Base-by-base conservation (phyloP, 2,888 invertebrate species). In the Nysson spinosus region DNA sequence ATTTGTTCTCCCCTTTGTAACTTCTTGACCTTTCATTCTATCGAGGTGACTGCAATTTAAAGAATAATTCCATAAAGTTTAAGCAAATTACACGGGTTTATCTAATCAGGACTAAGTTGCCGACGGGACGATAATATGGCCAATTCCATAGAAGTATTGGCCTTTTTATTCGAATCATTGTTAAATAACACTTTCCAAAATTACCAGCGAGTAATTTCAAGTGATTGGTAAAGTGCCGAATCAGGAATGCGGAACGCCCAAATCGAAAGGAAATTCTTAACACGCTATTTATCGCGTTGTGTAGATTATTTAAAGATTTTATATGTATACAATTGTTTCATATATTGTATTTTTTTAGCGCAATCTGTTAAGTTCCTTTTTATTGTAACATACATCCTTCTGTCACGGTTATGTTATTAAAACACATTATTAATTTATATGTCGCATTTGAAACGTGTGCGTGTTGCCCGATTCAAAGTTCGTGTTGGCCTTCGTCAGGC, bases 341-440 rank as follows among this genome's bases (percentile, higher is more conserved):
- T 81, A 81, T 81, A 78, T 80, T 81, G 69, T 83, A 81, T 83
- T 82, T 82, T 81, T 83, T 80, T 82, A 83, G 80, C 74, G 77
- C 76, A 78, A 82, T 80, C 69, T 71, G 55, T 80, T 79, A 75
- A 78, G 78, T 84, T 82, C 81, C 78, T 82, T 71, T 78, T 73
- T 67, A 77, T 76, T 80, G 75, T 77, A 72, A 72, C 65, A 79
- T 80, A 82, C 54, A 70, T 72, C 70, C 74, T 69, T 74, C 72
- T 55, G 49, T 72, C 66, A 44, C 54, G 46, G 58, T 75, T 77
- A 58, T 69, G 66, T 69, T 72, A 51, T 64, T 64, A 68, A 50
- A 63, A 71, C 65, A 69, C 64, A 40, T n/a, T 49, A 26, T 74
- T 77, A 77, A 76, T 74, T 78, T 78, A 78, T 78, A 61, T 11